A percentile compares a stretch with the other conserved stretches of the same genome.
phyloP scores from a whole-genome alignment of 2,797 vertebrate genomes.

The Sebastes trivittatus region DNA sequence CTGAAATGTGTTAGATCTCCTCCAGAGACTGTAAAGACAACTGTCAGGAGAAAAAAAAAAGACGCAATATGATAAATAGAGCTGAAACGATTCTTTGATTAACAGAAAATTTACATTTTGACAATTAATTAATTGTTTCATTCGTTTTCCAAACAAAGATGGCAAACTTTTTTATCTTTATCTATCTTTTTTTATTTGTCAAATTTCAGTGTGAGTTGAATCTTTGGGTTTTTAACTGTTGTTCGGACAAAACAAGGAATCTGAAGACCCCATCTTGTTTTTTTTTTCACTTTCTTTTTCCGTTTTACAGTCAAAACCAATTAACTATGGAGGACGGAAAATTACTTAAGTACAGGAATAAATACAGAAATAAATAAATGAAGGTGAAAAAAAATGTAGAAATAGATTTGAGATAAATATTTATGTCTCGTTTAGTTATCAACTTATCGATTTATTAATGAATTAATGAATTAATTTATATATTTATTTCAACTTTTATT shows the following conservation, averaged over 20 bases:
- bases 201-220: not conserved
- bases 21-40: not conserved
- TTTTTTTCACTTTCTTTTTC: not conserved
- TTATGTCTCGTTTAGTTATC: too few relatives aligned
- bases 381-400: too few relatives aligned
- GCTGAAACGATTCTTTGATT: not conserved
- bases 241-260: not conserved
- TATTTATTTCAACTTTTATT: too few relatives aligned
- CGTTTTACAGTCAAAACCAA: not conserved
- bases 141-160: not conserved
- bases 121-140: fast-evolving
- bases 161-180: not conserved
- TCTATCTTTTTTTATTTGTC: not conserved
- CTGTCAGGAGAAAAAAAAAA: not conserved
- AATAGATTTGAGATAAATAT: too few relatives aligned
- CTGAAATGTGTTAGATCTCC: not conserved
- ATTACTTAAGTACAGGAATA: too few relatives aligned
- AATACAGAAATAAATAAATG: too few relatives aligned
- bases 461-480: too few relatives aligned
- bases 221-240: not conserved
- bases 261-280: fast-evolving
- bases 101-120: not conserved
- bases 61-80: not conserved
- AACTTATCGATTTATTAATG: too few relatives aligned
- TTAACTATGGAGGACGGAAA: too few relatives aligned